These are phyloP conservation scores for Batillaria attramentaria DNA, from an alignment of 1,140 invertebrate species.

Conservation along the genomic window DNA sequence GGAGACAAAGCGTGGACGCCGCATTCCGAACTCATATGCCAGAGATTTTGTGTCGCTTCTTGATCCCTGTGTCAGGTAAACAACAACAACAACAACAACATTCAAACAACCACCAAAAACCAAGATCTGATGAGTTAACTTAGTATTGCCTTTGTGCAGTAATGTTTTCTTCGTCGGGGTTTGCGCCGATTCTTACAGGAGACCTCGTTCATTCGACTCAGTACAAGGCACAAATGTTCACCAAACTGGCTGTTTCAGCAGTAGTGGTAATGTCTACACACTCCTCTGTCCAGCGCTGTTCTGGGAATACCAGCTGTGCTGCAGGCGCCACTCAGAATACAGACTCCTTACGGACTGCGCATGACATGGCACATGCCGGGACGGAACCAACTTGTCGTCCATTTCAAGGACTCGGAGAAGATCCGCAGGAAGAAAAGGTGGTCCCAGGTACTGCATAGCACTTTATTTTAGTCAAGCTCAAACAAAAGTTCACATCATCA, in stretches of 20 bases:
- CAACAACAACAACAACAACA: too few species aligned
- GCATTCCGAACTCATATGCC: slow-evolving; percentile 7
- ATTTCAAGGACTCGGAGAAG: slow-evolving; percentile 96
- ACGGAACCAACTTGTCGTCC: slow-evolving; percentile 97
- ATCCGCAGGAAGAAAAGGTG: slow-evolving; percentile 88
- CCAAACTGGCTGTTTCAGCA: too few species aligned
- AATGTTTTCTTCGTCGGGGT: too few species aligned
- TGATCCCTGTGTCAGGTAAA: slow-evolving; percentile 16
- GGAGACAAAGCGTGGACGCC: not conserved
- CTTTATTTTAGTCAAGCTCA: too few species aligned
- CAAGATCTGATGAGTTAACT: too few species aligned
- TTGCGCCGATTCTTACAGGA: too few species aligned
- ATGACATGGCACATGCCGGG: slow-evolving; percentile 95
- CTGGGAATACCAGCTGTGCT: slow-evolving; percentile 70
- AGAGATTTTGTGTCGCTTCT: slow-evolving; percentile 13
- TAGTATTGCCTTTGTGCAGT: too few species aligned
- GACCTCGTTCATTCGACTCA: too few species aligned
- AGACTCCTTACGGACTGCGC: slow-evolving; percentile 95
- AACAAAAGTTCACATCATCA: too few species aligned
- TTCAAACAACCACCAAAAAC: too few species aligned
- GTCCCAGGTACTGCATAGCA: slow-evolving; percentile 65
- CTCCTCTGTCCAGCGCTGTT: slow-evolving; percentile 21
- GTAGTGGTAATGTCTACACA: too few species aligned
- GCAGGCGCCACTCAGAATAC: slow-evolving; percentile 90
- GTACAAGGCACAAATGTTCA: too few species aligned